Evolutionary conservation across 30 jellyfish, hydroid and myxozoan species (phyloP).

Genomic region (Catostylus mosaicus): DNA sequence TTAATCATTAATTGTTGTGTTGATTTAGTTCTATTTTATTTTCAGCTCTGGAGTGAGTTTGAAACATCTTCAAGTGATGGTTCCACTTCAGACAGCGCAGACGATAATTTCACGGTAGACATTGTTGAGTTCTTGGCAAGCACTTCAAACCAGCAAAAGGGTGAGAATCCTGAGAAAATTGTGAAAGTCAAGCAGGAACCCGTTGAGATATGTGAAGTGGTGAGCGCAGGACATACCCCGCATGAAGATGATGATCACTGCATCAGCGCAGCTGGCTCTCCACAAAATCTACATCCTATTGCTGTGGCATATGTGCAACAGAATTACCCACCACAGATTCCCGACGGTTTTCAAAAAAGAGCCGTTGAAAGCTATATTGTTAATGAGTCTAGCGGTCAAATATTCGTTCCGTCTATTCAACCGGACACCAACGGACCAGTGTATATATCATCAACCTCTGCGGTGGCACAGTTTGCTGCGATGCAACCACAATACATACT

Average conservation of each 20-base stretch:
- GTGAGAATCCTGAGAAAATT: constrained; percentile 51
- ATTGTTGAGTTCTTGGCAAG: constrained; percentile 85
- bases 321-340: constrained; percentile 51
- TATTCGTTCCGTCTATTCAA: constrained; percentile 73
- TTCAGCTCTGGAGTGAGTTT: constrained; percentile 96
- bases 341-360: constrained; percentile 67
- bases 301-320: constrained; percentile 80
- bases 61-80: constrained; percentile 97
- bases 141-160: constrained; percentile 49
- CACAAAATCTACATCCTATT: constrained; percentile 65
- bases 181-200: constrained; percentile 69
- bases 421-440: constrained; percentile 53
- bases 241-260: constrained; percentile 41
- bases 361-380: constrained; percentile 75
- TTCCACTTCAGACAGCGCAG: constrained; percentile 85
- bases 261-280: constrained; percentile 48
- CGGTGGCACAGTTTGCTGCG: constrained; percentile 83
- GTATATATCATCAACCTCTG: constrained; percentile 47
- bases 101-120: constrained; percentile 93
- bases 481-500: constrained; percentile 97
- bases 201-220: constrained; percentile 35
- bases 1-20: background rate
- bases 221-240: constrained; percentile 12
- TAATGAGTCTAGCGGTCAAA: constrained; percentile 77
- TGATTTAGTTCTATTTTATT: constrained; percentile 10